Base-by-base conservation (phyloP, 92 coral and sea anemone genomes). In the Montipora capitata region DNA sequence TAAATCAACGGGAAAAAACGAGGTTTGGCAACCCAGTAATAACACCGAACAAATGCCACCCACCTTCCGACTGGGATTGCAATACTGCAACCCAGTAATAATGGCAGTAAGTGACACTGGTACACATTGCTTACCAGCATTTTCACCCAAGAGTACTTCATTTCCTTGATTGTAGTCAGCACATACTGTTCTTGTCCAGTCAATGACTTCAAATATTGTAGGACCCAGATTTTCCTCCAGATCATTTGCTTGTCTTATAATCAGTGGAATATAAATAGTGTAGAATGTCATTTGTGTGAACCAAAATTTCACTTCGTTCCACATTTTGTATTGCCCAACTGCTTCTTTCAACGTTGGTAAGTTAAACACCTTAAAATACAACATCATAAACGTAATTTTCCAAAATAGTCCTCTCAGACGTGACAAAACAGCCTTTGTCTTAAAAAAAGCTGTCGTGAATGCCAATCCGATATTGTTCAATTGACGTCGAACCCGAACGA, bases 111-210 rank as follows among this genome's bases (percentile, higher is more conserved):
- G 74, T 76, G 83, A 75, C 64, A 85, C 76, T 5, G 85, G 77
- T 58, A 7, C 68, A 74, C 81, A 73, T 43, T 70, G 78, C 51
- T 71, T 82, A 41, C 87, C 78, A 69, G 87, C 72, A 35, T 67
- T 67, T 73, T 64, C 74, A 11, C 85, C 73, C 66, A 83, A 83
- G 10, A 54, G 44, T 14, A 14, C 58, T 74, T 43, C 56, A 74
- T 84, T 58, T 16, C 74, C 81, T 15, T 84, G 64, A 65, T 61
- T 84, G 18, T 42, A 74, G 40, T 84, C 82, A 74, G 82, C 80
- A 61, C 45, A 74, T 16, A 61, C 62, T 74, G 75, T 84, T 75
- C 39, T 77, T 49, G 20, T 40, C 59, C 40, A 11, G 63, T 82
- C 79, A 43, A 68, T 71, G 8, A 82, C 18, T 17, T 71, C 78